Evolutionary conservation across 2,888 invertebrate genomes (phyloP).

Genomic region (Calameuta pallipes): DNA sequence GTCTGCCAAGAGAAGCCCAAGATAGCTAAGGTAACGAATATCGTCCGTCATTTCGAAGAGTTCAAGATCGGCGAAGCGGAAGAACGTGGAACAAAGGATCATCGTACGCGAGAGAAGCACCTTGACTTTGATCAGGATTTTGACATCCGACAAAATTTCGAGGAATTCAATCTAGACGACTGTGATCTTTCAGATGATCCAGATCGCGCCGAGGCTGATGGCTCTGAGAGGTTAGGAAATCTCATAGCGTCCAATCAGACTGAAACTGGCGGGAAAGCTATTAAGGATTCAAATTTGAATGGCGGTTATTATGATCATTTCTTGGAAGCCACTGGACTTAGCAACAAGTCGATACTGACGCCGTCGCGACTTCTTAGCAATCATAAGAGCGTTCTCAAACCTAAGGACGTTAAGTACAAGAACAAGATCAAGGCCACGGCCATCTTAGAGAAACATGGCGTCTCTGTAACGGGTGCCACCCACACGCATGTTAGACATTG

Average conservation of each 20-base stretch:
- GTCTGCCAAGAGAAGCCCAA: constrained; percentile 24
- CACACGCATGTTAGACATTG: constrained; percentile 64
- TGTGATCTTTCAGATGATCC: constrained; percentile 70
- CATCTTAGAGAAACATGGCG: constrained; percentile 66
- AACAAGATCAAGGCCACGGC: constrained; percentile 75
- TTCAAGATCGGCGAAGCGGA: constrained; percentile 56
- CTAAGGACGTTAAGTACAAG: constrained; percentile 82
- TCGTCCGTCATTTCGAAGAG: constrained; percentile 63
- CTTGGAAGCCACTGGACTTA: constrained; percentile 82
- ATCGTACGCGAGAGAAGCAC: constrained; percentile 25
- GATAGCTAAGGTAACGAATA: constrained; percentile 54
- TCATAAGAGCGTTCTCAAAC: constrained; percentile 81
- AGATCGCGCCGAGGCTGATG: constrained; percentile 57
- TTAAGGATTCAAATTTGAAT: constrained; percentile 66
- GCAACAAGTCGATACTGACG: constrained; percentile 80
- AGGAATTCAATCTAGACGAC: constrained; percentile 83
- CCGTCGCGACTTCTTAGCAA: constrained; percentile 78
- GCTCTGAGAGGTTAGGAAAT: constrained; percentile 55
- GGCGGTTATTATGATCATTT: constrained; percentile 76
- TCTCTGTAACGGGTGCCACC: constrained; percentile 51
- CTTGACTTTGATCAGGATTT: constrained; percentile 66
- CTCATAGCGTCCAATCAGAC: constrained; percentile 12
- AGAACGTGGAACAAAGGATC: constrained; percentile 31
- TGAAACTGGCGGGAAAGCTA: constrained; percentile 32
- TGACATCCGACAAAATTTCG: constrained; percentile 81